Conservation (phyloP, 64 coral and sea anemone genomes). For the Montipora efflorescens region DNA sequence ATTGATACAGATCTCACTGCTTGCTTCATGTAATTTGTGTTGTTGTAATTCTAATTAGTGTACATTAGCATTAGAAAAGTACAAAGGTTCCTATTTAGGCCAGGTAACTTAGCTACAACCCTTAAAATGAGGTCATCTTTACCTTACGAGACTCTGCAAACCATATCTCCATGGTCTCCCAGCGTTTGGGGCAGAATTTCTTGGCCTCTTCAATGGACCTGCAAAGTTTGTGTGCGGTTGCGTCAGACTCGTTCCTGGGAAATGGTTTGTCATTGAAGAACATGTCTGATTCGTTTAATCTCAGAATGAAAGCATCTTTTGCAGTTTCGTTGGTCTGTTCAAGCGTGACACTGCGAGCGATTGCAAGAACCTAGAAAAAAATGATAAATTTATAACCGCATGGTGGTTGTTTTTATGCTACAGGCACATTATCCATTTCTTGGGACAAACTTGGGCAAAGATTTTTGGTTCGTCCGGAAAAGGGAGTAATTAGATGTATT, state of each 20-base stretch:
- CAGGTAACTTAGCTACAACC: no score
- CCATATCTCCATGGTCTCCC: conserved; percentile 86
- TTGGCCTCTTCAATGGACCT: conserved; percentile 59
- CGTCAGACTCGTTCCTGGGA: conserved; percentile 65
- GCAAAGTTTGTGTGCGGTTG: conserved; percentile 51
- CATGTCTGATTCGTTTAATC: conserved; percentile 84
- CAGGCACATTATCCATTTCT: no score
- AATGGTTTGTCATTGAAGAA: conserved; percentile 64
- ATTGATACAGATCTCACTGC: no score
- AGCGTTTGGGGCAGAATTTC: conserved; percentile 83
- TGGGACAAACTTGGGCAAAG: no score
- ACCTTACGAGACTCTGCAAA: conserved; percentile 75
- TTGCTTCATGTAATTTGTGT: no score
- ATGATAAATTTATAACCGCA: background rate
- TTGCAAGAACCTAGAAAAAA: conserved; percentile 62
- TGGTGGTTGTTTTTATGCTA: no score
- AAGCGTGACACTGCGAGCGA: conserved; percentile 44
- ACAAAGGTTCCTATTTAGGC: no score
- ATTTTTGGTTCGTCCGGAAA: no score
- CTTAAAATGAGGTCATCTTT: background rate
- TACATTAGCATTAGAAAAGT: no score
- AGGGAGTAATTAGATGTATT: no score
- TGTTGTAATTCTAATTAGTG: no score
- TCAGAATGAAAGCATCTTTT: conserved; percentile 67
- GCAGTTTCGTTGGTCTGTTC: conserved; percentile 67